Conservation (phyloP, 2,797 vertebrate genomes). For the Vultur gryphus region DNA sequence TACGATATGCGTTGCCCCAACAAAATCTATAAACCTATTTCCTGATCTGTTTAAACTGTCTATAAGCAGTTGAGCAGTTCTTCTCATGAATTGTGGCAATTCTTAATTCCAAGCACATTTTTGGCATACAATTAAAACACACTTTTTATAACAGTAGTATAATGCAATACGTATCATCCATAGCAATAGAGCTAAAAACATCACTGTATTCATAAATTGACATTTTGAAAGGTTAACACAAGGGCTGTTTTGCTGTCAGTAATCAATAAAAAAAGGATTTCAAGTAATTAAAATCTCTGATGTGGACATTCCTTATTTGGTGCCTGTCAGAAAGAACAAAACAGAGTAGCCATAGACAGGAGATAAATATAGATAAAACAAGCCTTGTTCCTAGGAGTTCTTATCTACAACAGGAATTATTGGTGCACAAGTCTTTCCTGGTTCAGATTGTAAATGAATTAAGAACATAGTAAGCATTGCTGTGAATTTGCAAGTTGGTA, state of each 20-base stretch:
- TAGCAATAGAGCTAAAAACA: conserved; percentile 32
- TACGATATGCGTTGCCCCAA: neutral
- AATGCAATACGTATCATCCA: neutral
- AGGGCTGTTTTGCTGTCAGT: conserved; percentile 53
- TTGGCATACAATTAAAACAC: conserved; percentile 40
- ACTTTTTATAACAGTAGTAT: conserved; percentile 25
- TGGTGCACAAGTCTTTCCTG: neutral
- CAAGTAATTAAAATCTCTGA: conserved; percentile 72
- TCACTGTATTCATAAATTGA: conserved; percentile 54
- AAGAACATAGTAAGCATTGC: neutral
- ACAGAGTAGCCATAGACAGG: neutral
- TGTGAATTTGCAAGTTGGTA: neutral
- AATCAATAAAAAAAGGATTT: conserved; percentile 68
- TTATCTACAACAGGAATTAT: neutral
- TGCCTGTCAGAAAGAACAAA: conserved; percentile 47
- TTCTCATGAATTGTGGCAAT: neutral
- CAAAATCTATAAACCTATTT: neutral
- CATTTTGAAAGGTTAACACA: conserved; percentile 69
- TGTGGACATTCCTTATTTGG: conserved; percentile 59
- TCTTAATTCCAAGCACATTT: conserved; percentile 27
- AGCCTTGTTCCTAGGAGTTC: neutral
- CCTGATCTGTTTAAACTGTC: neutral
- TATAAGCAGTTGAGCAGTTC: neutral
- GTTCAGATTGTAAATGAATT: neutral
- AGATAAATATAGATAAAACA: conserved; percentile 59